phyloP scores from a whole-genome alignment of 2,113 vertebrate species.

The Lepus timidus region DNA sequence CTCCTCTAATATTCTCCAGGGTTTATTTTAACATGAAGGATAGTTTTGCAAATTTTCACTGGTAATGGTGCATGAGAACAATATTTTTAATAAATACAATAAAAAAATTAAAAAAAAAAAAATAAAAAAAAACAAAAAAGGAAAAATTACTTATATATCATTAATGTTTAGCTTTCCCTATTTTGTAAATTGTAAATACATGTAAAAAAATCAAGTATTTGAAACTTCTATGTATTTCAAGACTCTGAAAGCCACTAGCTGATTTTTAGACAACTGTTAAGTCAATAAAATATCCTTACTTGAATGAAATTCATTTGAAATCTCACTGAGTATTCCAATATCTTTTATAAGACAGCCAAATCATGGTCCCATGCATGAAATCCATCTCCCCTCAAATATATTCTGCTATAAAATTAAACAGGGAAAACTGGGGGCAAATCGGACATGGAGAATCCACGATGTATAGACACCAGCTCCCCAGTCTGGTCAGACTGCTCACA shows the following conservation, averaged over 20 bases:
- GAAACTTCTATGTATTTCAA: background rate
- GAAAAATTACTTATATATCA: conserved; percentile 8
- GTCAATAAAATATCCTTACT: background rate
- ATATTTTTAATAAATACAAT: background rate
- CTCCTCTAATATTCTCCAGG: background rate
- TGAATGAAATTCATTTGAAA: conserved; percentile 50
- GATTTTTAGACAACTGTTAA: conserved; percentile 4
- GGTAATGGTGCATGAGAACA: background rate
- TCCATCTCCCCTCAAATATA: background rate
- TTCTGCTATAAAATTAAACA: conserved; percentile 26
- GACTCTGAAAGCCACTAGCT: background rate
- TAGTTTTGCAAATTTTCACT: background rate
- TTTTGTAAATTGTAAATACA: conserved; percentile 32
- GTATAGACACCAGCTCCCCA: background rate
- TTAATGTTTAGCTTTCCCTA: background rate
- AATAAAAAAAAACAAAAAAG: background rate
- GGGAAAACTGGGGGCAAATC: background rate
- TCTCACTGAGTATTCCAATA: background rate
- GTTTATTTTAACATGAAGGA: background rate
- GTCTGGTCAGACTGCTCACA: no score
- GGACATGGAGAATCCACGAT: background rate
- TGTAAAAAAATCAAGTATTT: background rate
- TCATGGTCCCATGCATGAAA: background rate
- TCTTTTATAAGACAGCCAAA: background rate
- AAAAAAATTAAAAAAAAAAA: no score